These are phyloP conservation scores for Varecia variegata DNA, from an alignment of 2,797 vertebrate species.

Conservation along the genomic window DNA sequence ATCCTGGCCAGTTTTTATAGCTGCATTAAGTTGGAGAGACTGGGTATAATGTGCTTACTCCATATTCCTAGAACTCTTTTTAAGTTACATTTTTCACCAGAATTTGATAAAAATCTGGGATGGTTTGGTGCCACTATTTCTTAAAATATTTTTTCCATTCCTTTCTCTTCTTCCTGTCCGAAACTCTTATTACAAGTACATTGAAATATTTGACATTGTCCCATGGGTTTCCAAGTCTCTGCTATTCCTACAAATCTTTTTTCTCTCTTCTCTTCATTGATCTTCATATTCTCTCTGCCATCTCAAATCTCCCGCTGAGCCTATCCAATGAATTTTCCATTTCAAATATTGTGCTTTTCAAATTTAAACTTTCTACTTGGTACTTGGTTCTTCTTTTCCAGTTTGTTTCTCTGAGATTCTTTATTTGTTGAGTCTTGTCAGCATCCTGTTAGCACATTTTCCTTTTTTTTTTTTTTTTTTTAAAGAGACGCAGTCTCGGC, in stretches of 20 bases:
- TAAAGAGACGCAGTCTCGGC: neutral
- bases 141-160: neutral
- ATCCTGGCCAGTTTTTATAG: neutral
- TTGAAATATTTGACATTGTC: neutral
- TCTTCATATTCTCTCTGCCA: neutral
- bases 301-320: neutral
- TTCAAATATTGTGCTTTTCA: conserved; percentile 3
- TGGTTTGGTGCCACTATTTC: neutral
- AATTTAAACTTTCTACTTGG: conserved; percentile 7
- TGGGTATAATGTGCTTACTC: neutral
- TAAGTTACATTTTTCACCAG: neutral
- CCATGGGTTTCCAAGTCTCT: neutral
- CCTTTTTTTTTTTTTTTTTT: neutral
- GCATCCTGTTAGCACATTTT: neutral
- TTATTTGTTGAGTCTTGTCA: conserved; percentile 4
- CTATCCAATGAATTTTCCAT: neutral
- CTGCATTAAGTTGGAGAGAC: neutral
- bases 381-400: neutral
- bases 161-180: neutral
- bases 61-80: neutral
- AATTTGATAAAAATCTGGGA: neutral
- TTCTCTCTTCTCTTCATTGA: neutral
- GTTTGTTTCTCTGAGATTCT: neutral
- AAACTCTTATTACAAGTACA: neutral
- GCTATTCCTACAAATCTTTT: neutral